Evolutionary conservation across 2,113 vertebrate species (phyloP).

Genomic region (Ophiodon elongatus): DNA sequence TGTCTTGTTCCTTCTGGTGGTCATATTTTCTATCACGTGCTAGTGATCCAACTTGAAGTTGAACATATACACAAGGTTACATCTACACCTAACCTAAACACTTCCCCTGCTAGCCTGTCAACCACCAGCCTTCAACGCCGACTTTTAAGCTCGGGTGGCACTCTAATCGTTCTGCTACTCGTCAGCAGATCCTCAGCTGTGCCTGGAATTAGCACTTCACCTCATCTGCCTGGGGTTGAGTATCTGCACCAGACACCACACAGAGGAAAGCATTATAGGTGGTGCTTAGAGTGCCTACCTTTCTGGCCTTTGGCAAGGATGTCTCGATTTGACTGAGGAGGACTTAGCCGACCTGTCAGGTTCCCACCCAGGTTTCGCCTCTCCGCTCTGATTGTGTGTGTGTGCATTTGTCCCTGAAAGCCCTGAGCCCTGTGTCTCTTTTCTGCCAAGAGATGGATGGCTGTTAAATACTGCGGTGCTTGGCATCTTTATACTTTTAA

Average conservation of each 20-base stretch:
- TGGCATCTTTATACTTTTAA: slow-evolving; percentile 9
- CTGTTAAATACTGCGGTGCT: slow-evolving; percentile 6
- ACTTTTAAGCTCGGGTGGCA: neutral
- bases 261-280: slow-evolving; percentile 71
- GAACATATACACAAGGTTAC: neutral
- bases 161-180: slow-evolving; percentile 82
- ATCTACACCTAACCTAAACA: neutral
- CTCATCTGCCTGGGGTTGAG: neutral
- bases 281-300: slow-evolving; percentile 7
- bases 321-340: slow-evolving; percentile 28
- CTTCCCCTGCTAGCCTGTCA: neutral
- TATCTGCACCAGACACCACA: slow-evolving; percentile 81
- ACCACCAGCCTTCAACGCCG: neutral
- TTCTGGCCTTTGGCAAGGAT: neutral
- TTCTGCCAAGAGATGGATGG: slow-evolving; percentile 1
- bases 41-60: neutral
- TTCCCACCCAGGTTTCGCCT: slow-evolving; percentile 6
- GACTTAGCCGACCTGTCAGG: slow-evolving; percentile 14
- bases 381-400: neutral
- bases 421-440: neutral
- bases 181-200: slow-evolving; percentile 85
- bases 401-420: slow-evolving; percentile 17
- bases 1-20: neutral
- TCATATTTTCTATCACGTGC: neutral
- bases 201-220: slow-evolving; percentile 76